Percentiles rank a stretch among this genome's conserved stretches.
phyloP scores from a whole-genome alignment of 2,113 vertebrate species.

The Colaptes auratus region DNA sequence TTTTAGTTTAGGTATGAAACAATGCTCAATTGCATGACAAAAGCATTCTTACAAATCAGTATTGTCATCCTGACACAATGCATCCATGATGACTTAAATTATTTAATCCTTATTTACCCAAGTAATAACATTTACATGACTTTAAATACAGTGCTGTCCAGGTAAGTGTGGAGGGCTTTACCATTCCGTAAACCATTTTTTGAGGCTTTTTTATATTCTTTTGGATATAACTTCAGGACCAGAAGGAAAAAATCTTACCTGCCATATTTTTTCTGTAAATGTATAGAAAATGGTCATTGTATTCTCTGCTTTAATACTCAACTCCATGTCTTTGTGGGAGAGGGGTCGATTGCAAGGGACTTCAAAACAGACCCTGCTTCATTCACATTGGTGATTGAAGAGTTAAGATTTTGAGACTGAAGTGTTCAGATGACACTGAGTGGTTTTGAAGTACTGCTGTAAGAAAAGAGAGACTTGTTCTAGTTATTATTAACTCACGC shows the following conservation, averaged over 20 bases:
- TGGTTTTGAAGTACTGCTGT: background rate
- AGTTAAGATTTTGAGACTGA: background rate
- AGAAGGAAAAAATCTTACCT: background rate
- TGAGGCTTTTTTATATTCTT: background rate
- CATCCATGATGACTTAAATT: background rate
- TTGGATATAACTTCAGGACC: background rate
- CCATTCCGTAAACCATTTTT: background rate
- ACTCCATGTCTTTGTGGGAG: background rate
- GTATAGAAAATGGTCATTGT: background rate
- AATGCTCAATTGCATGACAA: background rate
- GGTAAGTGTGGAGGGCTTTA: background rate
- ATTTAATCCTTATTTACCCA: background rate
- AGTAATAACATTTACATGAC: background rate
- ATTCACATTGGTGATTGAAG: background rate
- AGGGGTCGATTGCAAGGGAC: background rate
- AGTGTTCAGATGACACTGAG: background rate
- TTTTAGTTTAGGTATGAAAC: slow-evolving; percentile 31
- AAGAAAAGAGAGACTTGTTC: background rate
- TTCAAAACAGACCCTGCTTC: background rate
- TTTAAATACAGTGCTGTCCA: background rate
- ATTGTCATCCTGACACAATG: background rate
- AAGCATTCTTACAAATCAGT: slow-evolving; percentile 5
- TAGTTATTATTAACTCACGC: background rate
- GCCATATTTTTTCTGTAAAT: background rate
- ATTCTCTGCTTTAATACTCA: background rate